Evolutionary conservation across 2,113 vertebrate genomes (phyloP).

Genomic region (Scomber colias): DNA sequence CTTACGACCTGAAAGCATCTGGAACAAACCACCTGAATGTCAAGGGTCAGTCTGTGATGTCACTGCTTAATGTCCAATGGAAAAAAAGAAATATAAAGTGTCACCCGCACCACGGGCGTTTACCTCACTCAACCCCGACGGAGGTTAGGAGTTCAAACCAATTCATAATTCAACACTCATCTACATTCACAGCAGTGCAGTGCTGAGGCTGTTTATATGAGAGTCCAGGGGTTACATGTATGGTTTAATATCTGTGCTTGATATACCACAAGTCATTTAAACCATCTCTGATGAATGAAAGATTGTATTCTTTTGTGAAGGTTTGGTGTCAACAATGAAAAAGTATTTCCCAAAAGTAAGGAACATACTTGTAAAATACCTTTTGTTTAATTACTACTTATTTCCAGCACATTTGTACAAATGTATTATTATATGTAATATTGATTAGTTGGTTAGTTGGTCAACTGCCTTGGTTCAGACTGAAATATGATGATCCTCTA

Average conservation of each 20-base stretch:
- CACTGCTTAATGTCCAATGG: slow-evolving; percentile 72
- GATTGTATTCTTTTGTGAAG: no score
- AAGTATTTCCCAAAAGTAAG: not conserved
- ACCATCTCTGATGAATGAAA: no score
- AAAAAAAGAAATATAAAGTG: slow-evolving; percentile 58
- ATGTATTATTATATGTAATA: not conserved
- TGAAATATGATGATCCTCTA: not conserved
- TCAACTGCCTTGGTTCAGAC: not conserved
- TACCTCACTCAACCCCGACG: slow-evolving; percentile 57
- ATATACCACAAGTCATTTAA: not conserved
- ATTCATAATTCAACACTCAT: slow-evolving; percentile 64
- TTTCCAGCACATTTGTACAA: no score
- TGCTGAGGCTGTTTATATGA: slow-evolving; percentile 11
- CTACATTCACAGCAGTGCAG: not conserved
- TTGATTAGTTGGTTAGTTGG: not conserved
- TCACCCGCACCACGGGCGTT: slow-evolving; percentile 41
- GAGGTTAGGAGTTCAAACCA: slow-evolving; percentile 71
- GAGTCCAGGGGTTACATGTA: not conserved
- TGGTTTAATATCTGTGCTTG: slow-evolving; percentile 5
- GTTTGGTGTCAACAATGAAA: no score
- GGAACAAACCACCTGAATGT: slow-evolving; percentile 65
- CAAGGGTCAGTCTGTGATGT: slow-evolving; percentile 74
- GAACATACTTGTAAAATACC: not conserved
- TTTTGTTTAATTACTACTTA: no score
- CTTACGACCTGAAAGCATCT: slow-evolving; percentile 73